Evolutionary conservation across 2,797 vertebrate species (phyloP).

Genomic region (Carcharodon carcharias): DNA sequence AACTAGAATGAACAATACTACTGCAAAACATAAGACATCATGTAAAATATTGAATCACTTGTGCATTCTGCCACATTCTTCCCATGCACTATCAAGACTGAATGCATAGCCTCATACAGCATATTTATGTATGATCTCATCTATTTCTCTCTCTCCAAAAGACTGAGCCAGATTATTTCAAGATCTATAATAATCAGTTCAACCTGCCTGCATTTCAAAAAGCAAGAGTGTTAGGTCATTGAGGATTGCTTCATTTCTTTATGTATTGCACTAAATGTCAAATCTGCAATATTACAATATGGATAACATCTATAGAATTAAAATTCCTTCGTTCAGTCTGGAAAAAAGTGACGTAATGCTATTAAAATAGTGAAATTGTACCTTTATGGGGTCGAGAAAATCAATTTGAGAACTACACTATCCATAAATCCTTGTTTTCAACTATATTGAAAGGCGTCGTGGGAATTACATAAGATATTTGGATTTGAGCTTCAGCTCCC

Average conservation of each 20-base stretch:
- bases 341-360: not conserved
- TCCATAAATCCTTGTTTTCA: constrained; percentile 24
- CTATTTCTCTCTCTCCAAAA: not conserved
- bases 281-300: constrained; percentile 7
- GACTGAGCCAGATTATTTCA: not conserved
- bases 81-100: not conserved
- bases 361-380: not conserved
- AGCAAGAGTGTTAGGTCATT: not conserved
- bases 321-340: not conserved
- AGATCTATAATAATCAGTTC: not conserved
- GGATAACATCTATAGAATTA: constrained; percentile 27
- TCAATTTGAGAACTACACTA: not conserved
- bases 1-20: not conserved
- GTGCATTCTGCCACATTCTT: too few relatives aligned
- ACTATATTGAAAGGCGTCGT: not conserved
- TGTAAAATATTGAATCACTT: not conserved
- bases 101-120: not conserved
- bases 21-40: not conserved
- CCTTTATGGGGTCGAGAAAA: not conserved
- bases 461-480: not conserved
- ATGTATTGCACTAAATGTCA: constrained; percentile 1
- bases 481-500: constrained; percentile 4
- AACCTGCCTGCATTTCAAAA: not conserved
- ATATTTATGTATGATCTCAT: not conserved
- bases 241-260: not conserved